A percentile compares a stretch with the other conserved stretches of the same genome.
These are phyloP conservation scores for Lethenteron camtschaticum DNA, from an alignment of 2,113 vertebrate genomes.

Conservation along the genomic window DNA sequence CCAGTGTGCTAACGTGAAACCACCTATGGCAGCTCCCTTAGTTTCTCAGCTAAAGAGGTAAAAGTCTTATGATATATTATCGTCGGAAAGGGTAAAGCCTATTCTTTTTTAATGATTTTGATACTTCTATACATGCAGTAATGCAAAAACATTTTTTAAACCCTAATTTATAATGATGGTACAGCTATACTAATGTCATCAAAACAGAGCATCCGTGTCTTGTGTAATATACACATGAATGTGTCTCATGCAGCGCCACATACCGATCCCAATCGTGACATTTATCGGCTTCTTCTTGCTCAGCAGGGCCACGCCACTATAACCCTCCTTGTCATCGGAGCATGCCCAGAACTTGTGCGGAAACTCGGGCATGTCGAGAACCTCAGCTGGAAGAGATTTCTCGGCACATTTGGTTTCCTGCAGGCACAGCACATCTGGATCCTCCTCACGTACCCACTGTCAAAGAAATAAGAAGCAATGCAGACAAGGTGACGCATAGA, in stretches of 20 bases:
- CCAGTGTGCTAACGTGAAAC: no score
- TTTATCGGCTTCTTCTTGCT: constrained; percentile 45
- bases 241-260: constrained; percentile 10
- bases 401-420: constrained; percentile 66
- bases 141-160: no score
- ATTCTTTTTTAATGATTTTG: no score
- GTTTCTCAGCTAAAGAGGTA: no score
- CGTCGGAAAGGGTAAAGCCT: no score
- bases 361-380: constrained; percentile 41
- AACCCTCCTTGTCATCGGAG: constrained; percentile 47
- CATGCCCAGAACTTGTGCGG: constrained; percentile 56
- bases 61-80: no score
- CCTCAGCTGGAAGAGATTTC: constrained; percentile 37
- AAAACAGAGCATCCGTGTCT: no score
- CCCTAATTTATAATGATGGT: no score
- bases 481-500: background rate
- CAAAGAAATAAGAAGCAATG: background rate
- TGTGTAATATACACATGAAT: no score
- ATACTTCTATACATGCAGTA: no score
- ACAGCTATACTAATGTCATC: no score
- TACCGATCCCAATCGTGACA: constrained; percentile 60
- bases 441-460: constrained; percentile 59
- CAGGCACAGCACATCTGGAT: constrained; percentile 53
- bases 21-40: no score
- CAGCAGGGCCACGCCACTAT: constrained; percentile 60